Evolutionary conservation across 2,797 vertebrate genomes (phyloP).

Genomic region (Sebastes minor): DNA sequence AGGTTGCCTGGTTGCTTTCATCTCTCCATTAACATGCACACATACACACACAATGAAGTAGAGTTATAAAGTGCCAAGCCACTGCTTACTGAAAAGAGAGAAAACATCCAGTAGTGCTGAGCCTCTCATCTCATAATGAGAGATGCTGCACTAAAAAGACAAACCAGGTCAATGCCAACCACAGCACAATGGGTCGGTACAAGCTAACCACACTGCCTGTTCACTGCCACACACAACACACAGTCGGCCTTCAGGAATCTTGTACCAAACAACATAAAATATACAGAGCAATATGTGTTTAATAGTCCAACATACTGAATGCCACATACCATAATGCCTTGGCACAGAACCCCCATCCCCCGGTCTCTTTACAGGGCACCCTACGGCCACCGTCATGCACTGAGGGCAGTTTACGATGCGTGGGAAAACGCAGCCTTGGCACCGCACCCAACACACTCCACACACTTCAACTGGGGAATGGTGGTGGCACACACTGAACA

Average conservation of each 20-base stretch:
- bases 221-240: constrained; percentile 1
- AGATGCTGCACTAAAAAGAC: background rate
- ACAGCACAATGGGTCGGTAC: background rate
- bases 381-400: constrained; percentile 33
- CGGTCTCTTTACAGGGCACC: constrained; percentile 55
- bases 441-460: background rate
- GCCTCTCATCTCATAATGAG: constrained; percentile 17
- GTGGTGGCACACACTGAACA: constrained; percentile 9
- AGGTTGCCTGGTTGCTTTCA: constrained; percentile 35
- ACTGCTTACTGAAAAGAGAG: background rate
- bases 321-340: constrained; percentile 25
- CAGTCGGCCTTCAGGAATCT: background rate
- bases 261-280: constrained; percentile 4
- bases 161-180: background rate
- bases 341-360: constrained; percentile 31
- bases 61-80: background rate
- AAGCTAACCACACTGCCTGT: background rate
- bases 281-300: constrained; percentile 19
- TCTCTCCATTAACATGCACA: constrained; percentile 12
- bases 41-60: constrained; percentile 1
- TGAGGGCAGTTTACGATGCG: constrained; percentile 55
- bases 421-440: constrained; percentile 54
- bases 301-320: constrained; percentile 7
- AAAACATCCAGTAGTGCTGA: constrained; percentile 1
- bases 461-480: background rate